These are phyloP conservation scores for Smutsia gigantea DNA, from an alignment of 2,797 vertebrate genomes.

Conservation along the genomic window DNA sequence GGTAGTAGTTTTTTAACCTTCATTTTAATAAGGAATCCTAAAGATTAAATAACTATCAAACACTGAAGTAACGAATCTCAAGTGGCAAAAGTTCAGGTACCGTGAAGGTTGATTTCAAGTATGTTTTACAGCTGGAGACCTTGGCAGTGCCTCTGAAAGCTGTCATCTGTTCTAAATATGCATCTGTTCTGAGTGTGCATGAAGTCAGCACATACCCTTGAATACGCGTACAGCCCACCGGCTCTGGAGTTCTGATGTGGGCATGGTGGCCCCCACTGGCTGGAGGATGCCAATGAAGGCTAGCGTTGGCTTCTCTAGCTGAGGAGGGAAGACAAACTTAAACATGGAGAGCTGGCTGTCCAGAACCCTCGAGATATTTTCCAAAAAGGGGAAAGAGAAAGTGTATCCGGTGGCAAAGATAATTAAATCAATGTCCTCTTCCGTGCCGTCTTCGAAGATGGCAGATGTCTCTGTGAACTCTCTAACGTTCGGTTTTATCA, in stretches of 20 bases:
- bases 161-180: neutral
- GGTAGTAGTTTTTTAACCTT: neutral
- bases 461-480: slow-evolving; percentile 85
- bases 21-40: neutral
- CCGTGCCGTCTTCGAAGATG: slow-evolving; percentile 85
- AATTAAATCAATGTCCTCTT: slow-evolving; percentile 81
- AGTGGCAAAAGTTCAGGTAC: neutral
- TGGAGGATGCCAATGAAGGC: slow-evolving; percentile 87
- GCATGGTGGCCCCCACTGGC: slow-evolving; percentile 81
- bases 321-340: slow-evolving; percentile 86
- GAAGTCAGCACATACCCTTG: slow-evolving; percentile 81
- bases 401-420: slow-evolving; percentile 89
- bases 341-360: slow-evolving; percentile 83
- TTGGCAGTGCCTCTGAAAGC: neutral
- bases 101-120: neutral
- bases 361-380: slow-evolving; percentile 72
- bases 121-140: neutral
- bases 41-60: neutral
- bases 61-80: neutral
- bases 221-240: slow-evolving; percentile 86
- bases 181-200: neutral
- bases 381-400: slow-evolving; percentile 86
- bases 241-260: slow-evolving; percentile 86
- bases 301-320: slow-evolving; percentile 82
- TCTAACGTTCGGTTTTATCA: slow-evolving; percentile 85